Evolutionary conservation across 2,888 invertebrate species (phyloP).

Genomic region (Psylliodes chrysocephalus): DNA sequence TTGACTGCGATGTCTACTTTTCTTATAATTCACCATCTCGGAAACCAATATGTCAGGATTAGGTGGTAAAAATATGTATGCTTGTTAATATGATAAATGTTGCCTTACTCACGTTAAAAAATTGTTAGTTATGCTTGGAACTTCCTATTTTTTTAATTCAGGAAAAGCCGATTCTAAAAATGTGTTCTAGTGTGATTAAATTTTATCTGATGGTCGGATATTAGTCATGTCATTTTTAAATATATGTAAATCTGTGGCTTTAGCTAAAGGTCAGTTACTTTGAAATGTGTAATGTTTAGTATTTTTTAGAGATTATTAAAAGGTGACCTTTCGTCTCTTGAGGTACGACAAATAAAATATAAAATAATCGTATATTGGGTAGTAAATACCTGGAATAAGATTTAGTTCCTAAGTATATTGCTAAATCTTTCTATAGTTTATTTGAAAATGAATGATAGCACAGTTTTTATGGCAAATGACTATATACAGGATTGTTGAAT

Average conservation of each 20-base stretch:
- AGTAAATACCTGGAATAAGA: too few species aligned
- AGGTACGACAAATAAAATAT: too few species aligned
- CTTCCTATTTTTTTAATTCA: slow-evolving; percentile 4
- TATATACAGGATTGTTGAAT: too few species aligned
- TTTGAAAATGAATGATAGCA: too few species aligned
- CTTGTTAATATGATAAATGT: slow-evolving; percentile 28
- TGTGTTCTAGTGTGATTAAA: background rate
- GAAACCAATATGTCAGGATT: slow-evolving; percentile 38
- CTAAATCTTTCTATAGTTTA: too few species aligned
- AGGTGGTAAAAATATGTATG: slow-evolving; percentile 29
- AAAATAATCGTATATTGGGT: too few species aligned
- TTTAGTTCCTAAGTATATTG: too few species aligned
- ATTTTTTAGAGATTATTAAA: too few species aligned
- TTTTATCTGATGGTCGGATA: slow-evolving; percentile 1
- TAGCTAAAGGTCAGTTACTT: background rate
- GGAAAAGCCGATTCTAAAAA: slow-evolving; percentile 11
- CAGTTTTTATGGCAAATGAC: too few species aligned
- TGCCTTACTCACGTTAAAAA: background rate
- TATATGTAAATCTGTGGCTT: slow-evolving; percentile 21
- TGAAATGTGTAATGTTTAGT: background rate
- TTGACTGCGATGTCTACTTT: slow-evolving; percentile 48
- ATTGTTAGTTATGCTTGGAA: slow-evolving; percentile 10
- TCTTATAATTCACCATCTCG: slow-evolving; percentile 39
- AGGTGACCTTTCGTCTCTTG: too few species aligned
- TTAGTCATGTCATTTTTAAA: slow-evolving; percentile 13